Evolutionary conservation across 1,140 invertebrate species (phyloP).

Genomic region (Dinothrombium tinctorium): DNA sequence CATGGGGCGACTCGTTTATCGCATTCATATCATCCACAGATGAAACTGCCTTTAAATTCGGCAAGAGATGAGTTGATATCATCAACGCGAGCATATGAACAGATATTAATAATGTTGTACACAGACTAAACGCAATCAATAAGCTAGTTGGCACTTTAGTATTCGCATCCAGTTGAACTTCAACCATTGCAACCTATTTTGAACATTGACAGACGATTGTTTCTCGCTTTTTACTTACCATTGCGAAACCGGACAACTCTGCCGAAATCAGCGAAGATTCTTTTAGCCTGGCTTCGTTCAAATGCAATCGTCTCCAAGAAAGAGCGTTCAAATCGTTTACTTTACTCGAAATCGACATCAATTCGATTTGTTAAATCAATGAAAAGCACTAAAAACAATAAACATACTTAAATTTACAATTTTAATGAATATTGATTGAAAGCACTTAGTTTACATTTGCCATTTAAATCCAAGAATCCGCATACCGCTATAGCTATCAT

Average conservation of each 20-base stretch:
- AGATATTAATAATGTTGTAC: conserved; percentile 80
- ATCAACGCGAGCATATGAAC: conserved; percentile 94
- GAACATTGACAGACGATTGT: neutral
- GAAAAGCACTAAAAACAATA: too few species aligned
- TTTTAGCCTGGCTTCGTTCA: conserved; percentile 14
- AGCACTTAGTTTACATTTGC: too few species aligned
- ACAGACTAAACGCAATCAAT: conserved; percentile 72
- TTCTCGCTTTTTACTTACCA: too few species aligned
- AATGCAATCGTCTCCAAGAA: conserved; percentile 57
- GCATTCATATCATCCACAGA: conserved; percentile 11
- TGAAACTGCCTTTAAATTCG: conserved; percentile 28
- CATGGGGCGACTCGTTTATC: conserved; percentile 16
- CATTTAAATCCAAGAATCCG: too few species aligned
- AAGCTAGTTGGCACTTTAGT: conserved; percentile 47
- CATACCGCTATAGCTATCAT: too few species aligned
- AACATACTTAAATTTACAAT: too few species aligned
- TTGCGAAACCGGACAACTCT: conserved; percentile 76
- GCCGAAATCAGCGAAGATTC: conserved; percentile 50
- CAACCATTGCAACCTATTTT: conserved; percentile 76
- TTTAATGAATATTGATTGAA: too few species aligned
- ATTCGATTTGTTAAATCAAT: too few species aligned
- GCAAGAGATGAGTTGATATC: conserved; percentile 95
- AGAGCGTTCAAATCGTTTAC: too few species aligned
- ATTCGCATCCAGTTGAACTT: conserved; percentile 32
- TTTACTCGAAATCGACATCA: too few species aligned